phyloP scores from a whole-genome alignment of 2,113 vertebrate genomes.

The Calidris pugnax region DNA sequence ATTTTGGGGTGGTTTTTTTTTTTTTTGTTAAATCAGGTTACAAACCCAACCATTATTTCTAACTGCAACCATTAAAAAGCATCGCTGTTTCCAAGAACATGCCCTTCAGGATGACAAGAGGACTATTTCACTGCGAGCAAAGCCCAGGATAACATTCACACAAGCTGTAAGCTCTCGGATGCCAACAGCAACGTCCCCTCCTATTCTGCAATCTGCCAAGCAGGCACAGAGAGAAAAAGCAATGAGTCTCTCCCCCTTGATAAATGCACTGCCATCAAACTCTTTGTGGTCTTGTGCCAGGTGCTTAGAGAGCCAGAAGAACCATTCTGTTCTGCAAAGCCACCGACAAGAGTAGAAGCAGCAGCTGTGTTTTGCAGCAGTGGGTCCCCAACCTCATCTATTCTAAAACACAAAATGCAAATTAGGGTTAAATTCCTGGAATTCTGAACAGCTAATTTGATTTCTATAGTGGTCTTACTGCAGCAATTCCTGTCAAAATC shows the following conservation, averaged over 20 bases:
- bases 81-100: background rate
- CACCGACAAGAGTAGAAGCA: background rate
- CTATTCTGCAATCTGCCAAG: constrained; percentile 24
- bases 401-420: constrained; percentile 49
- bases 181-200: background rate
- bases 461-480: background rate
- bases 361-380: constrained; percentile 58
- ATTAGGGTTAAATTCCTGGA: constrained; percentile 29
- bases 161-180: background rate
- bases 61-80: constrained; percentile 1
- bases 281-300: constrained; percentile 9
- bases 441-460: constrained; percentile 48
- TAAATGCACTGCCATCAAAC: background rate
- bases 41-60: background rate
- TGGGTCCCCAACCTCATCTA: background rate
- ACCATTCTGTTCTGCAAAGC: constrained; percentile 12
- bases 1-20: accelerated
- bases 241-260: background rate
- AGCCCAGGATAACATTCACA: background rate
- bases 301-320: background rate
- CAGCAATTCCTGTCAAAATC: background rate
- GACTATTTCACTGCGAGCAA: background rate
- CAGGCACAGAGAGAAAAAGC: background rate
- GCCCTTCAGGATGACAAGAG: constrained; percentile 4
- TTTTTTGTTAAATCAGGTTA: background rate